Conservation (phyloP, 1,140 invertebrate genomes). For the Rhizoglyphus robini region DNA sequence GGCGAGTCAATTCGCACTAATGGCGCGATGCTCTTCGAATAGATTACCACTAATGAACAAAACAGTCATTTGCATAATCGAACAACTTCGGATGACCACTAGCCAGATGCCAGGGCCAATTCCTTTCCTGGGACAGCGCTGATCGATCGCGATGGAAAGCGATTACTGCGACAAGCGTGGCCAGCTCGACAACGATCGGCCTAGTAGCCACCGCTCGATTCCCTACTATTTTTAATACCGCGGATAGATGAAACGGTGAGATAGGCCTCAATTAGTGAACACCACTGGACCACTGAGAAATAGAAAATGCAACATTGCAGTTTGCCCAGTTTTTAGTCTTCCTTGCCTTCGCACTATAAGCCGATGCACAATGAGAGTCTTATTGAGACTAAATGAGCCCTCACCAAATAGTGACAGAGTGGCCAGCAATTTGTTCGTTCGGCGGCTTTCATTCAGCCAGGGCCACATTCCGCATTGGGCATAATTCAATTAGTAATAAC, state of each 20-base stretch:
- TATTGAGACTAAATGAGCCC: background rate
- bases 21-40: too few relatives aligned
- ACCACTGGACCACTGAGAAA: background rate
- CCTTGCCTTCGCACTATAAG: background rate
- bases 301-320: background rate
- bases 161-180: background rate
- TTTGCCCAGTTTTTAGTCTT: background rate
- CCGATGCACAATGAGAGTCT: background rate
- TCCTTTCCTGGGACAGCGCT: too few relatives aligned
- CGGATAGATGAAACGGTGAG: background rate
- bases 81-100: too few relatives aligned
- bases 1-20: too few relatives aligned
- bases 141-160: constrained; percentile 8
- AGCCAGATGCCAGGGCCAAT: too few relatives aligned
- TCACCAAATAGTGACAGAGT: constrained; percentile 7
- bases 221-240: background rate
- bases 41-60: too few relatives aligned
- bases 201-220: too few relatives aligned
- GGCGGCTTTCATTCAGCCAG: background rate
- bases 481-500: background rate
- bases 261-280: background rate
- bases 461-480: background rate
- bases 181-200: too few relatives aligned
- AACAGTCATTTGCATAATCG: too few relatives aligned
- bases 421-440: background rate